Percentiles rank a stretch among this genome's conserved stretches.
These are phyloP conservation scores for Drosophila eugracilis DNA, from an alignment of 1,140 invertebrate species.

Conservation along the genomic window DNA sequence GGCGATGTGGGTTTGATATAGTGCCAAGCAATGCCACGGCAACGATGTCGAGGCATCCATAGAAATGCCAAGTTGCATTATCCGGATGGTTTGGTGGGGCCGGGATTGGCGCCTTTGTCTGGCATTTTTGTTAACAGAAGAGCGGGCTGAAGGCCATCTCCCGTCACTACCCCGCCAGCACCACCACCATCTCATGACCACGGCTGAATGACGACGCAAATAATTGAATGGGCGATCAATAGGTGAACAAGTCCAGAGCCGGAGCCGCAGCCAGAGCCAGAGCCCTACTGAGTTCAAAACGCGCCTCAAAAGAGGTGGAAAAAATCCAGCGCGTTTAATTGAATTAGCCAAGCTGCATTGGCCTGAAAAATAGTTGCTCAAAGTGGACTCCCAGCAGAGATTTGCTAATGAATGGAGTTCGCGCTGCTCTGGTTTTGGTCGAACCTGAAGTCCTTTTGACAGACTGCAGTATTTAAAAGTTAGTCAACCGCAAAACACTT, in stretches of 20 bases:
- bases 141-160: slow-evolving; percentile 3
- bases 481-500: slow-evolving; percentile 8
- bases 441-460: too few relatives aligned
- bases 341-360: slow-evolving; percentile 36
- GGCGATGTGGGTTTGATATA: slow-evolving; percentile 29
- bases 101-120: slow-evolving; percentile 60
- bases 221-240: slow-evolving; percentile 78
- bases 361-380: slow-evolving; percentile 9
- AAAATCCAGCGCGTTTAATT: slow-evolving; percentile 21
- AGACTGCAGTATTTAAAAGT: slow-evolving; percentile 17
- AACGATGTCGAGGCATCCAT: slow-evolving; percentile 63
- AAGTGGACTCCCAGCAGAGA: slow-evolving; percentile 10
- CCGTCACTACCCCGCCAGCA: too few relatives aligned
- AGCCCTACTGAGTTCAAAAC: slow-evolving; percentile 33
- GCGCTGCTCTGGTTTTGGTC: slow-evolving; percentile 3
- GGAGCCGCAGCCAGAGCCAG: too few relatives aligned
- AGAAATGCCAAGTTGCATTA: slow-evolving; percentile 79
- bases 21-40: slow-evolving; percentile 59
- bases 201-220: slow-evolving; percentile 63
- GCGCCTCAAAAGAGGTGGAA: slow-evolving; percentile 17
- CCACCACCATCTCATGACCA: background rate
- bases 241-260: slow-evolving; percentile 65
- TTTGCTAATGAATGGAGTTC: slow-evolving; percentile 40
- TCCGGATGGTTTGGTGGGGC: slow-evolving; percentile 27
- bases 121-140: slow-evolving; percentile 59